These are phyloP conservation scores for Taxidea taxus DNA, from an alignment of 2,113 vertebrate species.

Conservation along the genomic window DNA sequence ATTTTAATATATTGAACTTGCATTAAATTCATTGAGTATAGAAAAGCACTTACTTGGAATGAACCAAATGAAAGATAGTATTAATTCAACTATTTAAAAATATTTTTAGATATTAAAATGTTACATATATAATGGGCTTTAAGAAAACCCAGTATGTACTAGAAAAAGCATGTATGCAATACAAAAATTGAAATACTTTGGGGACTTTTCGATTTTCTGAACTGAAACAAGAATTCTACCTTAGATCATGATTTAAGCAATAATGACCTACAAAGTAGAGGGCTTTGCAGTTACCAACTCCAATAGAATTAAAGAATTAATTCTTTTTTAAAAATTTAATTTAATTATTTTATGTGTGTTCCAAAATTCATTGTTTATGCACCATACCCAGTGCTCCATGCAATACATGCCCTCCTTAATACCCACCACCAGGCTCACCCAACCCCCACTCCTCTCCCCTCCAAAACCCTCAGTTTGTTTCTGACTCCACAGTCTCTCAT, in stretches of 20 bases:
- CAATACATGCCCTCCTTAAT: no score
- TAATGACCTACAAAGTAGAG: background rate
- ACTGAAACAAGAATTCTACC: background rate
- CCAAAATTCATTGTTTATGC: no score
- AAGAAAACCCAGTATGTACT: background rate
- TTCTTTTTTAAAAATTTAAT: background rate
- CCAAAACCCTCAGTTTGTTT: no score
- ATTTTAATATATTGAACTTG: background rate
- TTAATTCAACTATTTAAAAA: background rate
- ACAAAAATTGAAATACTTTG: background rate
- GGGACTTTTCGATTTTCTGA: background rate
- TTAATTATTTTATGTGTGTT: no score
- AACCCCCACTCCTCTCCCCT: no score
- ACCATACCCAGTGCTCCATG: no score
- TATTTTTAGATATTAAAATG: background rate
- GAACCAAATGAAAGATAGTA: background rate
- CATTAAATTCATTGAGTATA: background rate
- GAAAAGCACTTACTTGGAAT: background rate
- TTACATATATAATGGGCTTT: background rate
- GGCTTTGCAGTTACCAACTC: background rate
- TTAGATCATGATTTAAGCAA: background rate
- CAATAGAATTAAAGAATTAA: background rate
- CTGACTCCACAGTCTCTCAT: no score
- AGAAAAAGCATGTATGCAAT: background rate
- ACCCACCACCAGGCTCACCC: no score